Evolutionary conservation across 2,888 invertebrate genomes (phyloP).

Genomic region (Plagiodera versicolora): DNA sequence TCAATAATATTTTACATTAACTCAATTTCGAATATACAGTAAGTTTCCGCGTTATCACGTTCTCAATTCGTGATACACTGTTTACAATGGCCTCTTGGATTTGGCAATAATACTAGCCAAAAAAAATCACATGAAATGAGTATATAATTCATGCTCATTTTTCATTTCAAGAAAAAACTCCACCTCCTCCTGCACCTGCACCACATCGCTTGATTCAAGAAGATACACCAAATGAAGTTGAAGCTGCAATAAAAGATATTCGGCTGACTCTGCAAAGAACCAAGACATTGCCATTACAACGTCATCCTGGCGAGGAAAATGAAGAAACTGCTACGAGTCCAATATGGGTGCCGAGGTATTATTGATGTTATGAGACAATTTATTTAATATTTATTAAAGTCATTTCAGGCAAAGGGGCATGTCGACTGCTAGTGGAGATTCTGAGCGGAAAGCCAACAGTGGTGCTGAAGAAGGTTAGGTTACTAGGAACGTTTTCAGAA

Average conservation of each 20-base stretch:
- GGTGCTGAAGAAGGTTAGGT: conserved; percentile 61
- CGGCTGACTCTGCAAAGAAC: conserved; percentile 77
- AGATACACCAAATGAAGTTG: conserved; percentile 52
- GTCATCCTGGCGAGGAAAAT: conserved; percentile 51
- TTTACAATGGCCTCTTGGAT: no score
- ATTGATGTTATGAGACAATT: conserved; percentile 21
- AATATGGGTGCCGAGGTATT: conserved; percentile 70
- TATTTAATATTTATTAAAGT: conserved; percentile 36
- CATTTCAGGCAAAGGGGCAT: conserved; percentile 61
- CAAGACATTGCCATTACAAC: conserved; percentile 63
- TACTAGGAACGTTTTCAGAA: background rate
- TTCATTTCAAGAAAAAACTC: conserved; percentile 58
- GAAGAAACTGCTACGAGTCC: conserved; percentile 62
- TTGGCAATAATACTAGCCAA: no score
- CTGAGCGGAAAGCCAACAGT: conserved; percentile 68
- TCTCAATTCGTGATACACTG: no score
- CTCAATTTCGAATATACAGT: no score
- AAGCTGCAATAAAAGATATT: conserved; percentile 81
- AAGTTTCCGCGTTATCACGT: no score
- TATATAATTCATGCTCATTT: no score
- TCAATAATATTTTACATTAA: no score
- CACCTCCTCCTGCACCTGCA: conserved; percentile 76
- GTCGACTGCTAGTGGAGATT: conserved; percentile 59
- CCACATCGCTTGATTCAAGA: conserved; percentile 63
- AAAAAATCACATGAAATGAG: no score